A percentile compares a stretch with the other conserved stretches of the same genome.
phyloP scores from a whole-genome alignment of 2,797 vertebrate species.

The Phaenicophaeus curvirostris region DNA sequence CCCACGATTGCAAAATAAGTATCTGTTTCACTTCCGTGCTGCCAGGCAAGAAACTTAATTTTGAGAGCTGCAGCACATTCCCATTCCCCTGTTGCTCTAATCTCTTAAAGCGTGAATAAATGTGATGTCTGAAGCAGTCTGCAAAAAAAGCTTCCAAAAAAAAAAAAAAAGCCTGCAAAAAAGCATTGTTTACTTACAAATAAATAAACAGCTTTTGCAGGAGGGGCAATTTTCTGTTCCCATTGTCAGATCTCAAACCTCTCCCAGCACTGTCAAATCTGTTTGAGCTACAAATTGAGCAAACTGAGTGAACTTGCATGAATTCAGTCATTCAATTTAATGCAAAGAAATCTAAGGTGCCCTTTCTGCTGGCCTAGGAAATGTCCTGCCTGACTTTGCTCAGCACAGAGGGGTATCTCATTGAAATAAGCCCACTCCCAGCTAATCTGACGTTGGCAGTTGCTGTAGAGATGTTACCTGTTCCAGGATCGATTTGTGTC shows the following conservation, averaged over 20 bases:
- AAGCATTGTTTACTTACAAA: background rate
- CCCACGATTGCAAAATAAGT: background rate
- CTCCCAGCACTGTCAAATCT: background rate
- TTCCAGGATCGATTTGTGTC: background rate
- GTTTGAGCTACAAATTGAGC: background rate
- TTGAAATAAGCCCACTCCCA: background rate
- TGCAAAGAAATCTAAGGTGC: background rate
- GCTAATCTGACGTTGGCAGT: background rate
- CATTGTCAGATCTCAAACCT: background rate
- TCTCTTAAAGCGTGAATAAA: constrained; percentile 6
- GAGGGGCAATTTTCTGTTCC: background rate
- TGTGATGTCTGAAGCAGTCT: background rate
- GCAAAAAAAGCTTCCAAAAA: background rate
- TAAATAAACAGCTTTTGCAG: background rate
- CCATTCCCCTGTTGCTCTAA: background rate
- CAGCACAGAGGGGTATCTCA: background rate
- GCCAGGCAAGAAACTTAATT: background rate
- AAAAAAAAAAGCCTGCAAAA: no score
- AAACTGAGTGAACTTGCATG: background rate
- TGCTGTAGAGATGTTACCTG: background rate
- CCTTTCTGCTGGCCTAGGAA: background rate
- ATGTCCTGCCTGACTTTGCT: background rate
- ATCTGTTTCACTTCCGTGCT: background rate
- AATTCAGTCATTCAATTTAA: background rate
- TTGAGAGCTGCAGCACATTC: background rate